Evolutionary conservation across 2,797 vertebrate genomes (phyloP), one percentile per base, ranked within the genome.

Genomic region (Oryzias dopingdopingensis): DNA sequence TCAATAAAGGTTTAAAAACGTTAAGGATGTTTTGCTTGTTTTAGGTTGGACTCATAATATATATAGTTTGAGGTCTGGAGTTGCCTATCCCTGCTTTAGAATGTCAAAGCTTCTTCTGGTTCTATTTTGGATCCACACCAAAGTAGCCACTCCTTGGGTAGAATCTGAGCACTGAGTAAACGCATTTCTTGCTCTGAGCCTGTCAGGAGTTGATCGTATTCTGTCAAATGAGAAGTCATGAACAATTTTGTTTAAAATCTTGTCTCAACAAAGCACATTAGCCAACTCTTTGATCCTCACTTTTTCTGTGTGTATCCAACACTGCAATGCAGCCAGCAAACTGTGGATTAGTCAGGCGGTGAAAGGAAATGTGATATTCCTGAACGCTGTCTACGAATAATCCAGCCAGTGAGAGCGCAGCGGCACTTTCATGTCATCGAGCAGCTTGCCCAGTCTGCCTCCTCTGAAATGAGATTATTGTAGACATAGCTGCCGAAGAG

Each of bases 171-270:
- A 37, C 61, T 16, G 47, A 13, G 40, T 45, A 20, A 61, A 51
- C 37, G 62, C 18, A 16, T 74, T 59, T 72, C 42, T 50, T 18
- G 15, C 41, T 74, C 29, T 64, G 24, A 10, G 32, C 61, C 54
- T 22, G 47, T 72, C 70, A 55, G 18, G 42, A 54, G 14, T 49
- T 67, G 47, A 63, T 52, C 54, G 14, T 47, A 44, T 76, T 75
- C 67, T 56, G 47, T 67, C 67, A 77, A 79, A 79, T 65, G 56
- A 77, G 61, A 79, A 80, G 70, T 74, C n/a, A 2, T 49, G 65
- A 84, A 68, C 56, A 80, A 74, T 84, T 80, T 80, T 74, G 75
- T 83, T 77, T 67, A 65, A 80, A 78, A 78, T 82, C 75, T 68
- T 73, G 75, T 67, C 70, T 65, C 65, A 72, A 74, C 78, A 72